Conservation (phyloP, 1,140 invertebrate genomes). For the Cotesia chilonis region DNA sequence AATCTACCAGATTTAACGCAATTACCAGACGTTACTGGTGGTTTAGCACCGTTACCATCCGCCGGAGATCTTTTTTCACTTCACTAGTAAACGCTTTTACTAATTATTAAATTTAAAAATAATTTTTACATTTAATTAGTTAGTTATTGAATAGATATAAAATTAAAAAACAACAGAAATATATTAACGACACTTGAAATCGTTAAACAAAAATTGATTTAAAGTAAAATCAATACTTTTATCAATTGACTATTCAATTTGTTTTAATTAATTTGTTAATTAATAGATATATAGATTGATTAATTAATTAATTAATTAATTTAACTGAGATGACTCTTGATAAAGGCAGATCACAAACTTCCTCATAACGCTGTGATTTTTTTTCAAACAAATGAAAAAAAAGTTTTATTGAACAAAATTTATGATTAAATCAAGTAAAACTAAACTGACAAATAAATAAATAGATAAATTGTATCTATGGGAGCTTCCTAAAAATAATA, state of each 20-base stretch:
- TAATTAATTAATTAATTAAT: too few species aligned
- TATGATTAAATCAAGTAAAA: background rate
- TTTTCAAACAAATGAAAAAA: background rate
- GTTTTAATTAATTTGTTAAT: too few species aligned
- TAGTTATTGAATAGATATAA: background rate
- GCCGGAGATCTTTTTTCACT: constrained; percentile 91
- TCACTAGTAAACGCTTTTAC: constrained; percentile 49
- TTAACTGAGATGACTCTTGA: background rate
- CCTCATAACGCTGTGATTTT: constrained; percentile 28
- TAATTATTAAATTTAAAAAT: background rate
- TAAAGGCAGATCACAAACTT: constrained; percentile 1
- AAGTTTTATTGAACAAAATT: too few species aligned
- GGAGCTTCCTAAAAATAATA: background rate
- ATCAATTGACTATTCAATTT: too few species aligned
- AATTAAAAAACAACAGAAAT: constrained; percentile 1
- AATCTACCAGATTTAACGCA: constrained; percentile 92
- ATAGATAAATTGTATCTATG: background rate
- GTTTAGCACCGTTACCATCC: constrained; percentile 89
- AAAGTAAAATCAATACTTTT: too few species aligned
- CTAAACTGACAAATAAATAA: constrained; percentile 9
- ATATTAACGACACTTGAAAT: background rate
- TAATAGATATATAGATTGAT: too few species aligned
- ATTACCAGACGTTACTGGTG: constrained; percentile 88
- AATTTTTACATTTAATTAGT: background rate
- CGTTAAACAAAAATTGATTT: too few species aligned